Conservation (phyloP, 2,113 vertebrate species). For the Halcyon senegalensis region DNA sequence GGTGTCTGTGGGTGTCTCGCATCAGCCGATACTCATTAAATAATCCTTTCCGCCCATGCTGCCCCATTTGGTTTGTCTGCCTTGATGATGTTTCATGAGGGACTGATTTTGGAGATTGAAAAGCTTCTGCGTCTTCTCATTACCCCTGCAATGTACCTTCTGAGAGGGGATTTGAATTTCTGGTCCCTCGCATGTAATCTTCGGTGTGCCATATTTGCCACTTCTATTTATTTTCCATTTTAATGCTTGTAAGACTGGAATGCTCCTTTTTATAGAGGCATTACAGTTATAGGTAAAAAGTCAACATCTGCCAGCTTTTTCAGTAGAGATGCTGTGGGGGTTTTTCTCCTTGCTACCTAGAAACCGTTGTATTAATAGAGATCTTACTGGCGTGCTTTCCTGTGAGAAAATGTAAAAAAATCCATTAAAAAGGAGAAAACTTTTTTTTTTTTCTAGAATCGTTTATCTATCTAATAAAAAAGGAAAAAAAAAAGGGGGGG, state of each 20-base stretch:
- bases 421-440: neutral
- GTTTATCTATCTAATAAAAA: neutral
- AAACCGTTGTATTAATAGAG: slow-evolving; percentile 9
- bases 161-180: slow-evolving; percentile 43
- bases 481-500: too few relatives aligned
- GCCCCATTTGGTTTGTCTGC: neutral
- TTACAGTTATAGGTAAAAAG: slow-evolving; percentile 5
- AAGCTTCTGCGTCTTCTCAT: slow-evolving; percentile 53
- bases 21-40: slow-evolving; percentile 55
- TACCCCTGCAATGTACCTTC: slow-evolving; percentile 32
- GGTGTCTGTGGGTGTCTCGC: neutral
- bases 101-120: slow-evolving; percentile 53
- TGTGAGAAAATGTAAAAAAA: neutral
- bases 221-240: slow-evolving; percentile 50
- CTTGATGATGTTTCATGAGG: neutral
- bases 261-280: slow-evolving; percentile 7
- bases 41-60: slow-evolving; percentile 25
- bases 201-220: neutral
- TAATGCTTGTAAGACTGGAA: neutral
- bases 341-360: slow-evolving; percentile 27
- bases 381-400: neutral
- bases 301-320: slow-evolving; percentile 43
- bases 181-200: slow-evolving; percentile 1
- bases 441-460: neutral
- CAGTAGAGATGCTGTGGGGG: neutral